phyloP scores from a whole-genome alignment of 2,888 invertebrate species.

The Polia nebulosa region DNA sequence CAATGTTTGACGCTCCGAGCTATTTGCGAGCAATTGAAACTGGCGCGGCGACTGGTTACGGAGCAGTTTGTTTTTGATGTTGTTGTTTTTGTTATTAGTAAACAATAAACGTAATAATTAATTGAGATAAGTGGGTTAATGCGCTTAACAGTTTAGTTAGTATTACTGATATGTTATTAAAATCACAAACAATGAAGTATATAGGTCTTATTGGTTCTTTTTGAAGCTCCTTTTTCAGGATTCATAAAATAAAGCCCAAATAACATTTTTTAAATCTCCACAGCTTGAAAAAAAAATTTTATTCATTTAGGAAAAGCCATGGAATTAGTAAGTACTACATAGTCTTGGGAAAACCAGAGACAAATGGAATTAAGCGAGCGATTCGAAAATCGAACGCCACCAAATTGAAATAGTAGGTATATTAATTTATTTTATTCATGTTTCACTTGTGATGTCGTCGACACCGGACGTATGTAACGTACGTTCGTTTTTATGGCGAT shows the following conservation, averaged over 20 bases:
- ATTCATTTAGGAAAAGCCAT: not conserved
- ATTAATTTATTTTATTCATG: slow-evolving; percentile 27
- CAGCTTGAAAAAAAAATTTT: too few relatives aligned
- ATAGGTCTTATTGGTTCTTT: not conserved
- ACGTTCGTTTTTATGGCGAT: slow-evolving; percentile 41
- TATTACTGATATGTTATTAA: not conserved
- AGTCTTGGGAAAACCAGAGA: slow-evolving; percentile 4
- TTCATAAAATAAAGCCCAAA: too few relatives aligned
- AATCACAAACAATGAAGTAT: not conserved
- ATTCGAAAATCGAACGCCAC: slow-evolving; percentile 42
- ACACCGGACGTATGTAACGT: slow-evolving; percentile 55
- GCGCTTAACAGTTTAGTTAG: not conserved
- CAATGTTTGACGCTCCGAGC: slow-evolving; percentile 40
- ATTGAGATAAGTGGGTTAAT: not conserved
- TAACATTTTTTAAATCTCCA: too few relatives aligned
- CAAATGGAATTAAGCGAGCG: not conserved
- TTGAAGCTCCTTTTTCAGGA: too few relatives aligned
- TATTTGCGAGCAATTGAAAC: slow-evolving; percentile 50
- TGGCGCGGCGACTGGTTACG: slow-evolving; percentile 20
- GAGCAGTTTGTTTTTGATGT: slow-evolving; percentile 7
- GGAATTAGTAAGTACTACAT: not conserved
- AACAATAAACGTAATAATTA: not conserved
- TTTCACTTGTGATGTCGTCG: slow-evolving; percentile 44
- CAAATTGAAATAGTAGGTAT: slow-evolving; percentile 8
- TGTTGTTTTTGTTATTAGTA: slow-evolving; percentile 1